phyloP scores from a whole-genome alignment of 1,140 invertebrate genomes.

The Elysia chlorotica region DNA sequence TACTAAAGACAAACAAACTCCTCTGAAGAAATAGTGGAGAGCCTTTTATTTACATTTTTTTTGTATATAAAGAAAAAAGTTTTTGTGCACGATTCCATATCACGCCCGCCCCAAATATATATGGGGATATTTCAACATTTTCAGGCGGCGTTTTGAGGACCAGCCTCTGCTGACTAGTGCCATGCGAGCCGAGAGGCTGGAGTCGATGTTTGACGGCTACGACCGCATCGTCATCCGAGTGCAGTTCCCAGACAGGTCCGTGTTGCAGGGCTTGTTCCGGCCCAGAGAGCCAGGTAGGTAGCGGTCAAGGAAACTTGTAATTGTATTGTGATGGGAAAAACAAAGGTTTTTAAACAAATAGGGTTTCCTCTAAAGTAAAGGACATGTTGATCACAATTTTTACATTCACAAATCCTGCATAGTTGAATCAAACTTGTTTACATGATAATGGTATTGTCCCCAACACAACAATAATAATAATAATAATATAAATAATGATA shows the following conservation, averaged over 20 bases:
- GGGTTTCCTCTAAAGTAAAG: not conserved
- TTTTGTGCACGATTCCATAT: no score
- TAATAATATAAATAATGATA: not conserved
- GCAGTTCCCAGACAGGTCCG: slow-evolving; percentile 79
- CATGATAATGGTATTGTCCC: not conserved
- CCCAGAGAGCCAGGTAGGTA: slow-evolving; percentile 69
- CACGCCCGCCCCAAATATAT: no score
- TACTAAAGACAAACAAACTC: no score
- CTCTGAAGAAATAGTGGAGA: no score
- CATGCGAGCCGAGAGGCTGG: slow-evolving; percentile 69
- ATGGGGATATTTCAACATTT: no score
- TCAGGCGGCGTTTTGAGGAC: slow-evolving; percentile 66
- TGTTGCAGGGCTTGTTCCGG: slow-evolving; percentile 79
- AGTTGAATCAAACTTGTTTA: not conserved
- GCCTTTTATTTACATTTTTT: not conserved
- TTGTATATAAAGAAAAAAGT: not conserved
- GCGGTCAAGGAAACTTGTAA: no score
- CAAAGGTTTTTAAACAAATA: not conserved
- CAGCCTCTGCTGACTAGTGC: slow-evolving; percentile 72
- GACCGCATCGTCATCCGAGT: slow-evolving; percentile 76
- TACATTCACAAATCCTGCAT: not conserved
- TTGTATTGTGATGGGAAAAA: not conserved
- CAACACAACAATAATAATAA: not conserved
- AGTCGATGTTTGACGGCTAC: slow-evolving; percentile 72
- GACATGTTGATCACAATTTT: not conserved